Evolutionary conservation across 2,888 invertebrate genomes (phyloP).

Genomic region (Tipula unca): DNA sequence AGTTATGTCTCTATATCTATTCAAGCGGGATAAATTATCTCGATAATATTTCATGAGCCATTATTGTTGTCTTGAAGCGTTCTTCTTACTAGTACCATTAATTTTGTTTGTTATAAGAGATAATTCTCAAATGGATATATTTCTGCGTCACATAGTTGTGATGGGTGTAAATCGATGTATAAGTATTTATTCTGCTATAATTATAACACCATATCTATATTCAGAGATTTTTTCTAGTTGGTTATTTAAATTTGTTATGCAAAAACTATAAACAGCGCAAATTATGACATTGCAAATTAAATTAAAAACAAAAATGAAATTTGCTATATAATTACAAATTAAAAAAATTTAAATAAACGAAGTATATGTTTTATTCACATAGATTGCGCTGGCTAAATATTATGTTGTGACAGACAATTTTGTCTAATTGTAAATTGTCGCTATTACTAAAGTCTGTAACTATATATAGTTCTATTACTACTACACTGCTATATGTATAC

Average conservation of each 20-base stretch:
- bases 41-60: no score
- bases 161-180: no score
- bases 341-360: background rate
- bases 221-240: background rate
- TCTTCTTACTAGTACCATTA: no score
- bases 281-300: background rate
- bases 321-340: background rate
- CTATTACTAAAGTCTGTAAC: background rate
- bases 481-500: background rate
- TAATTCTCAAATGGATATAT: no score
- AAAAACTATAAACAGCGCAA: background rate
- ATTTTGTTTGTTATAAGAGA: no score
- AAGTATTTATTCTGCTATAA: background rate
- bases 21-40: no score
- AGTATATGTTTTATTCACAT: background rate
- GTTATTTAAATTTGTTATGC: background rate
- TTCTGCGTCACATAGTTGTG: no score
- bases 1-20: no score
- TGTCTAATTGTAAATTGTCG: background rate
- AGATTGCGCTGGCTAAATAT: background rate
- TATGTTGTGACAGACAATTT: background rate
- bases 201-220: background rate
- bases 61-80: no score
- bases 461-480: background rate
- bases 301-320: background rate